Conservation (phyloP, 2,888 invertebrate genomes). For the Elmis aenea region DNA sequence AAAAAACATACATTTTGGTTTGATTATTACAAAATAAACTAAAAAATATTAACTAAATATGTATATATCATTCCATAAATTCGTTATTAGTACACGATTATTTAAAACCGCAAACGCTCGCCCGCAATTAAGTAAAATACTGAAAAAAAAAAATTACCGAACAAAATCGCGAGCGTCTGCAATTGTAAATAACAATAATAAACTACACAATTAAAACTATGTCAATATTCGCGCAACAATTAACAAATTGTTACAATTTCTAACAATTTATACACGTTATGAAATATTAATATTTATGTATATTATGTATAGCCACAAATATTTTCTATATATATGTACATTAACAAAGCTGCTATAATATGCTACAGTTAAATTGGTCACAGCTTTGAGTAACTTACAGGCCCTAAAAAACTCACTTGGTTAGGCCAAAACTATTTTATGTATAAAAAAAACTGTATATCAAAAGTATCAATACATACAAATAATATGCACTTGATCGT, state of each 20-base stretch:
- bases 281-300: slow-evolving; percentile 4
- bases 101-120: slow-evolving; percentile 16
- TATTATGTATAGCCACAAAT: slow-evolving; percentile 15
- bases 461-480: too few relatives aligned
- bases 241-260: slow-evolving; percentile 20
- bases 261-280: slow-evolving; percentile 20
- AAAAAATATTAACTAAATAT: slow-evolving; percentile 7
- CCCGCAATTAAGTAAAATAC: slow-evolving; percentile 11
- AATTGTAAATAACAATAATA: slow-evolving; percentile 22
- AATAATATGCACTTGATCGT: too few relatives aligned
- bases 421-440: not conserved
- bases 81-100: slow-evolving; percentile 6
- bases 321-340: slow-evolving; percentile 15
- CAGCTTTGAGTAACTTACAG: slow-evolving; percentile 17
- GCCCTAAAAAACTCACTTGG: slow-evolving; percentile 2
- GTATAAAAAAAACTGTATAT: slow-evolving; percentile 1
- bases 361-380: slow-evolving; percentile 18
- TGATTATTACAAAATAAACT: slow-evolving; percentile 26
- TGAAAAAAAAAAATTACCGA: slow-evolving; percentile 9
- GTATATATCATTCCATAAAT: slow-evolving; percentile 7
- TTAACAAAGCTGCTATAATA: slow-evolving; percentile 14
- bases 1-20: slow-evolving; percentile 27
- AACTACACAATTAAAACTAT: slow-evolving; percentile 21
- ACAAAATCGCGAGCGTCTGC: slow-evolving; percentile 11
- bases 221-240: slow-evolving; percentile 19